Evolutionary conservation across 2,888 invertebrate species (phyloP).

Genomic region (Ametastegia equiseti): DNA sequence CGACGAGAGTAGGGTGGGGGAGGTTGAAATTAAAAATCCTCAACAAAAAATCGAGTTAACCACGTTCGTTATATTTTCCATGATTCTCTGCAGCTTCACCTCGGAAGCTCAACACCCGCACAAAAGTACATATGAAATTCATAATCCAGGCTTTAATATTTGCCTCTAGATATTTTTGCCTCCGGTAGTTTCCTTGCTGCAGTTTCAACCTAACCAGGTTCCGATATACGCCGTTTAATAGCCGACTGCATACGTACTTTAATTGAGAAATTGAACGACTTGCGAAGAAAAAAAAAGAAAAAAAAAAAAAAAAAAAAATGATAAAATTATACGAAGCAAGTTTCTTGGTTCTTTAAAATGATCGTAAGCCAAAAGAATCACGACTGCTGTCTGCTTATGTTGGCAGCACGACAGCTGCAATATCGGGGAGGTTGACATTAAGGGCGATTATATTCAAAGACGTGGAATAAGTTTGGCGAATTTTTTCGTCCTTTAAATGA

Average conservation of each 20-base stretch:
- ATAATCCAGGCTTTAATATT: not conserved
- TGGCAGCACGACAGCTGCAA: not conserved
- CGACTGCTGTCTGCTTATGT: not conserved
- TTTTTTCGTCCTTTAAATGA: not conserved
- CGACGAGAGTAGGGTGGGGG: not conserved
- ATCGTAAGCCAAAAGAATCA: not conserved
- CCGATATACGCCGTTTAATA: not conserved
- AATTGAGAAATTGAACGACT: not conserved
- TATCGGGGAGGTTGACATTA: not conserved
- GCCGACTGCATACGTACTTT: not conserved
- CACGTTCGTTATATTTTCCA: conserved; percentile 17
- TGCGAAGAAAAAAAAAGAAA: too few species aligned
- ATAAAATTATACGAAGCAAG: not conserved
- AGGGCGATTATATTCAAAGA: conserved; percentile 26
- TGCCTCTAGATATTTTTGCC: not conserved
- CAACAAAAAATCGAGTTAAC: not conserved
- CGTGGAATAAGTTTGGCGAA: not conserved
- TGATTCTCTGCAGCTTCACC: not conserved
- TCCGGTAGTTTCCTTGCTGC: not conserved
- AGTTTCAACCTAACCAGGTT: not conserved
- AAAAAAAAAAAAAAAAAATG: too few species aligned
- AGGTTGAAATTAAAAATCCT: conserved; percentile 23
- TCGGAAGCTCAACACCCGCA: not conserved
- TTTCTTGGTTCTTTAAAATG: not conserved
- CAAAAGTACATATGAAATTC: not conserved